phyloP scores from a whole-genome alignment of 2,113 vertebrate species.

The Tricholaema leucomelas region DNA sequence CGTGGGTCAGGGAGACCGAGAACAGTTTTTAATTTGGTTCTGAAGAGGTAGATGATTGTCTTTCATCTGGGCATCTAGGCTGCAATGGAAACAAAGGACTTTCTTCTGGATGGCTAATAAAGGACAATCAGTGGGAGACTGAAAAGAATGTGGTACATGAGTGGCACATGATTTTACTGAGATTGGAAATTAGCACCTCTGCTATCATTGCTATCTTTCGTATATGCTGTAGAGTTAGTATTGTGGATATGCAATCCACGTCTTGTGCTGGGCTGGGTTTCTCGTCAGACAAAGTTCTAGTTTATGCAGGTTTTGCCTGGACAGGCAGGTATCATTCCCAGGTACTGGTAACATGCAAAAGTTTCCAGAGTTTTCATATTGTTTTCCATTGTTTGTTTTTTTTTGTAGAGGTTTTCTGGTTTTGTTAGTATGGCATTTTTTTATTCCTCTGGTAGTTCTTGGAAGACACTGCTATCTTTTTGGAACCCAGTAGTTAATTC shows the following conservation, averaged over 20 bases:
- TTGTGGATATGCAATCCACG: not conserved
- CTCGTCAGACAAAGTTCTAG: not conserved
- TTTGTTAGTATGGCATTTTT: not conserved
- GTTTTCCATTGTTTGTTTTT: not conserved
- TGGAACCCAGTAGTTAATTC: not conserved
- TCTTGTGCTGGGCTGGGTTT: not conserved
- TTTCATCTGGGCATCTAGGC: not conserved
- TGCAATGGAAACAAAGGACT: not conserved
- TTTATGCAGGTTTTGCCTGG: not conserved
- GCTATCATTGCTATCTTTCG: not conserved
- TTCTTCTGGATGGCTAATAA: not conserved
- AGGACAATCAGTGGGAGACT: not conserved
- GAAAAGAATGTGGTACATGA: not conserved
- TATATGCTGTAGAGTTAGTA: not conserved
- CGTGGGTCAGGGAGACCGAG: not conserved
- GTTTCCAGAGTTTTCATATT: not conserved
- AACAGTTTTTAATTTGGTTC: not conserved
- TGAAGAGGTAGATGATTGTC: not conserved
- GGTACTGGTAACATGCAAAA: not conserved
- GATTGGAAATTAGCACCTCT: not conserved
- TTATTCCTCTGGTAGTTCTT: not conserved
- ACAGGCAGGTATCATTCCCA: not conserved
- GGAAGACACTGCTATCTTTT: not conserved
- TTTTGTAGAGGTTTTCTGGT: not conserved
- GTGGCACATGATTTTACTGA: not conserved